Base-by-base conservation (phyloP, 1,140 invertebrate species). In the Coptotermes formosanus region DNA sequence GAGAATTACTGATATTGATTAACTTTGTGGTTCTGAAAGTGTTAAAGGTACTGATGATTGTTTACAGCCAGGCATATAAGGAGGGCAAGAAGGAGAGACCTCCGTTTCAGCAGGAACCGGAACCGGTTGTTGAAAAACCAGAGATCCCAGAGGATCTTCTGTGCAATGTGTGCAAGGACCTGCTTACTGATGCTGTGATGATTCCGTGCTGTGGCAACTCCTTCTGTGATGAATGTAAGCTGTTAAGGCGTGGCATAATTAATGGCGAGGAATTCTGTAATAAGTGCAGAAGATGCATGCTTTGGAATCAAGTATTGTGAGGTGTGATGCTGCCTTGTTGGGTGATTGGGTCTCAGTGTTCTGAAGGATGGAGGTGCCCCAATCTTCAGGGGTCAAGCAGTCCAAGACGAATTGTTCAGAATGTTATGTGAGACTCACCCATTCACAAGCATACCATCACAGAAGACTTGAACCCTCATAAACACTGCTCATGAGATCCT, bases 181-280 rank as follows among this genome's bases (percentile, higher is more conserved):
- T 99, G n/a, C 93, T 99, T 85, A 95, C 95, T 0, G 98, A 99
- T 92, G 98, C 98, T 85, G 97, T 99, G 23, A 96, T 99, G 93
- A 98, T 98, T 90, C 97, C 97, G 3, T 99, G 98, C 90, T 99
- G 98, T 91, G 98, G 97, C 30, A 97, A 97, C 91, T 98, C 97
- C 44, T 99, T 98, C 92, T 99, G 98, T 92, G 98, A 99, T 92
- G 98, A 99, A 92, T 99, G 98, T 97, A 94, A 94, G 95, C 91
- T 55, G 44, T 45, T 21, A 64, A 3, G 59, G 8, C 1, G 59
- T 64, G 2, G 1, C 55, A 6, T 19, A 59, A 59, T 59, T 59
- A 38, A 38, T 38, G 38, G 38, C 38, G 4, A 38, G 4, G 38
- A 38, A 38, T 38, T 38, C 38, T 4, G 4, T 38, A 38, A 38